Conservation (phyloP, 2,888 invertebrate species). For the Dioctria rufipes region DNA sequence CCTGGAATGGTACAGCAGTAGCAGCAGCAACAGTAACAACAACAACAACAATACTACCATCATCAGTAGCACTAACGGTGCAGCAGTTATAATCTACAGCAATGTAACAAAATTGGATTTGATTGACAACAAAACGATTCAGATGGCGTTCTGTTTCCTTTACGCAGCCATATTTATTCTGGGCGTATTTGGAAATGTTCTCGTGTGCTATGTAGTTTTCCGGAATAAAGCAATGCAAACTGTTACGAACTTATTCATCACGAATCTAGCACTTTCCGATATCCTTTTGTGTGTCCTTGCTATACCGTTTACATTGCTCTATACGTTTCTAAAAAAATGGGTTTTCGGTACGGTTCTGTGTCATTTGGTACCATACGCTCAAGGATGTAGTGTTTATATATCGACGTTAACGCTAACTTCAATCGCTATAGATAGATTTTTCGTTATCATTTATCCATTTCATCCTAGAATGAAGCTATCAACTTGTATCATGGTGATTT, state of each 20-base stretch:
- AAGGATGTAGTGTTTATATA: constrained; percentile 97
- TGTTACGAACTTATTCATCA: constrained; percentile 97
- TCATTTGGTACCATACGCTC: constrained; percentile 93
- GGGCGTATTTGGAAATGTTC: constrained; percentile 89
- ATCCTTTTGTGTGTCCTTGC: constrained; percentile 93
- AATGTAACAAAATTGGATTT: constrained; percentile 53
- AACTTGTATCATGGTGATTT: constrained; percentile 87
- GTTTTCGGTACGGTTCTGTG: constrained; percentile 93
- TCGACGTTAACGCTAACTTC: constrained; percentile 96
- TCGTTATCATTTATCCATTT: constrained; percentile 97
- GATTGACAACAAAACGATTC: constrained; percentile 59
- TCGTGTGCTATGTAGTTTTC: constrained; percentile 96
- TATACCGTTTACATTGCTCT: constrained; percentile 96
- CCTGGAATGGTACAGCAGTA: constrained; percentile 20
- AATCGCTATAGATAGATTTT: constrained; percentile 97
- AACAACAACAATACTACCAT: too few relatives aligned
- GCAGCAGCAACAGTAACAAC: not conserved
- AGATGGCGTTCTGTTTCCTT: constrained; percentile 66
- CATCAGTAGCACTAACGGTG: not conserved
- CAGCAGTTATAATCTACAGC: constrained; percentile 19
- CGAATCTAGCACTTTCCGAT: constrained; percentile 95
- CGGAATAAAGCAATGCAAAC: constrained; percentile 97
- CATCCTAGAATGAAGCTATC: constrained; percentile 91
- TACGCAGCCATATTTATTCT: constrained; percentile 90
- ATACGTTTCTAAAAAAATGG: constrained; percentile 94